Evolutionary conservation across 1,140 invertebrate species (phyloP).

Genomic region (Papilio polytes): DNA sequence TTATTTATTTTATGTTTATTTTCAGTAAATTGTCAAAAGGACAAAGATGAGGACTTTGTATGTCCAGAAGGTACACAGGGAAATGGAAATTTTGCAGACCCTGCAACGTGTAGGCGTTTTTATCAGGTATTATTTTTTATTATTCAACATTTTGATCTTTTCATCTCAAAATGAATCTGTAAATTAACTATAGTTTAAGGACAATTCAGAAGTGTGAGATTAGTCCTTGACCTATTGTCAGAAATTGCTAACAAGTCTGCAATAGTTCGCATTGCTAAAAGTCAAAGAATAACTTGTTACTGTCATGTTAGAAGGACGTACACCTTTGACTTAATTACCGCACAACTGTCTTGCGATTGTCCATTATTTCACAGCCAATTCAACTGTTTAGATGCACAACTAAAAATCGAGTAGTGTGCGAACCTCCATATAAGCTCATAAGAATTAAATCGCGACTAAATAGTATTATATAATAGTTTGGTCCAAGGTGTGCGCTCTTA

Average conservation of each 20-base stretch:
- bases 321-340: too few species aligned
- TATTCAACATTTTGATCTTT: too few species aligned
- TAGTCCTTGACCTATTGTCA: not conserved
- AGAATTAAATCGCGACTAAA: too few species aligned
- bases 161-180: too few species aligned
- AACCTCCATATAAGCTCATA: too few species aligned
- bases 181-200: too few species aligned
- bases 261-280: not conserved
- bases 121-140: constrained; percentile 87
- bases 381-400: too few species aligned
- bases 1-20: constrained; percentile 39
- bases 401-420: too few species aligned
- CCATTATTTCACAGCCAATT: too few species aligned
- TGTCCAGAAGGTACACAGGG: constrained; percentile 84
- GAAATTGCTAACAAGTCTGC: not conserved
- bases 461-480: too few species aligned
- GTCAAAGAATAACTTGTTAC: constrained; percentile 3
- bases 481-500: not conserved
- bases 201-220: too few species aligned
- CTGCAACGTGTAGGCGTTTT: constrained; percentile 93
- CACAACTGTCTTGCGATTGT: too few species aligned
- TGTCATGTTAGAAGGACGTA: not conserved
- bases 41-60: constrained; percentile 74
- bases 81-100: constrained; percentile 96
- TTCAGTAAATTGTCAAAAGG: constrained; percentile 75